Evolutionary conservation across 2,797 vertebrate species (phyloP).

Genomic region (Aerospiza tachiro): DNA sequence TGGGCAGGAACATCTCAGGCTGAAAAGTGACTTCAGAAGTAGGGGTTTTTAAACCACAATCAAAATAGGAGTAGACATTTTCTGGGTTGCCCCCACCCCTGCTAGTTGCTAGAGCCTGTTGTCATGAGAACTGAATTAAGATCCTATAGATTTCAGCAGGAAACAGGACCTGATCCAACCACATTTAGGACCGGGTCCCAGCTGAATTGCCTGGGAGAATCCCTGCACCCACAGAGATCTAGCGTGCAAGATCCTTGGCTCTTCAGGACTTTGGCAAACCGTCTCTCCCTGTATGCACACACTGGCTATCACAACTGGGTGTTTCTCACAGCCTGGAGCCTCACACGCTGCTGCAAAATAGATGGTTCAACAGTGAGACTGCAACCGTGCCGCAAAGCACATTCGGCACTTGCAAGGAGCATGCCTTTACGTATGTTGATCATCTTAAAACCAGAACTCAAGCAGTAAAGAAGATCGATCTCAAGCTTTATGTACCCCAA

Average conservation of each 20-base stretch:
- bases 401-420: background rate
- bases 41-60: background rate
- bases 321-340: background rate
- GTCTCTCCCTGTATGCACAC: accelerated
- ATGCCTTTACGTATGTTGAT: background rate
- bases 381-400: accelerated
- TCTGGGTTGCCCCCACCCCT: background rate
- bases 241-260: background rate
- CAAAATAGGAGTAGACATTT: background rate
- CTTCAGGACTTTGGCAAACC: background rate
- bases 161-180: background rate
- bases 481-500: background rate
- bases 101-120: background rate
- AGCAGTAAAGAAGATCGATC: background rate
- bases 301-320: background rate
- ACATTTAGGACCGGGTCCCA: background rate
- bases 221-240: background rate
- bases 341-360: background rate
- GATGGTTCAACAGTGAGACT: background rate
- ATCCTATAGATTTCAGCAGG: background rate
- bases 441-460: background rate
- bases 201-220: background rate
- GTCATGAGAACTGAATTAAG: background rate
- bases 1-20: background rate
- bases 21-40: background rate